Base-by-base conservation (phyloP, 92 coral and sea anemone species). In the Porites lobata region DNA sequence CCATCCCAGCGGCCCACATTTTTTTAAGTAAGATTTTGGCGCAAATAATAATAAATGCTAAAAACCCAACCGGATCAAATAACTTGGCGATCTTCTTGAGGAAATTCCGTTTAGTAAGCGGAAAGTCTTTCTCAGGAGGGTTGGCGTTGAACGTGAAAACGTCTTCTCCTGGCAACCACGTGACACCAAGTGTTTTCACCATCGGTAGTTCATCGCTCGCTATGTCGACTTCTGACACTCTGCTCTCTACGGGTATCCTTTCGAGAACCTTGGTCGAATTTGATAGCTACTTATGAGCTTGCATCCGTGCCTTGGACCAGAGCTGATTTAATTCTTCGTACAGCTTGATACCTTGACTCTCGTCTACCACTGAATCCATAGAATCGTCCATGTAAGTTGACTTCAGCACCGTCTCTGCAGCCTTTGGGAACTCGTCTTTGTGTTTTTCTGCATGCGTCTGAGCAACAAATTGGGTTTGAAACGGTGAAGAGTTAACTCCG, bases 11-110 rank as follows among this genome's bases (percentile, higher is more conserved):
- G 20, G 82, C 65, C 90, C 90, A 84, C 84, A 88, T 65, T n/a
- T 91, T 87, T 58, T 89, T 89, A 66, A 89, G 47, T 32, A 83
- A 51, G 38, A 78, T 66, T 65, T 89, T 92, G 73, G 94, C 92
- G 51, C 92, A 82, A 65, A 88, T 85, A 17, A 79, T 62, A 72
- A 81, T 88, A 68, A 88, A 90, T 53, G 94, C 76, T 71, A 93
- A 70, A 75, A 93, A 91, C 1, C 94, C 94, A 58, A 93, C 22
- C 59, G 92, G 94, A 75, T 91, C 91, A 64, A 93, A 90, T 68
- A 90, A 63, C 38, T 84, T 74, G 26, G 94, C 92, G 22, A 89
- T 88, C 62, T 65, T 91, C 88, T 63, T 88, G 76, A 88, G 89
- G 59, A 93, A 91, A 29, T 67, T 88, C 17, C 90, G 75, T 86